These are phyloP conservation scores for Fukomys damarensis DNA, from an alignment of 2,113 vertebrate genomes.

Conservation along the genomic window DNA sequence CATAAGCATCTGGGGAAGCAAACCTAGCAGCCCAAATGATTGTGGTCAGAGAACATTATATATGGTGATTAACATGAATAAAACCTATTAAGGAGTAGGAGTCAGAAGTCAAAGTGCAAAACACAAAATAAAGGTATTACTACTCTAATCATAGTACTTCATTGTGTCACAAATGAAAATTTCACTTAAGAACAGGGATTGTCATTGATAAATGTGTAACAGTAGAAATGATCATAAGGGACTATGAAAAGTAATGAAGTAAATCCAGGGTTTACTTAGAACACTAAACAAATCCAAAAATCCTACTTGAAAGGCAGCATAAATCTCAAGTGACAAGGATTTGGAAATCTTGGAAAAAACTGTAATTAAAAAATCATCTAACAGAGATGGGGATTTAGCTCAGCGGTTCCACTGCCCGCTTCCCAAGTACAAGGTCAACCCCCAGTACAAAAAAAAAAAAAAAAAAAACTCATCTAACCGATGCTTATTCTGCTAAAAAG, in stretches of 20 bases:
- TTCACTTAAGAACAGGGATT: slow-evolving; percentile 55
- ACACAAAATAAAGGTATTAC: not conserved
- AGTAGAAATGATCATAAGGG: slow-evolving; percentile 55
- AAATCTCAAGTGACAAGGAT: slow-evolving; percentile 53
- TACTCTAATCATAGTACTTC: not conserved
- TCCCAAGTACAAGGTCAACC: too few species aligned
- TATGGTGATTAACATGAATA: not conserved
- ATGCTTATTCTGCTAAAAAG: slow-evolving; percentile 67
- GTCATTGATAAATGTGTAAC: slow-evolving; percentile 55
- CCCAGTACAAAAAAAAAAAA: too few species aligned
- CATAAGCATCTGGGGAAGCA: not conserved
- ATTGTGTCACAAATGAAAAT: slow-evolving; percentile 9
- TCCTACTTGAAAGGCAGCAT: slow-evolving; percentile 36
- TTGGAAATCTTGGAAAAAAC: slow-evolving; percentile 33
- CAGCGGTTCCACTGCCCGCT: too few species aligned
- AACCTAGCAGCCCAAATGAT: not conserved
- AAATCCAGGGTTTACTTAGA: slow-evolving; percentile 59
- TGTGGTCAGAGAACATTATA: not conserved
- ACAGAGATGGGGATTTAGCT: too few species aligned
- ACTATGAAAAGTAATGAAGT: slow-evolving; percentile 53
- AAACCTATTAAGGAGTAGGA: not conserved
- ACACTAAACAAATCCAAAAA: slow-evolving; percentile 68
- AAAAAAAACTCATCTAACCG: slow-evolving; percentile 13
- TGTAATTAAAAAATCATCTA: slow-evolving; percentile 42
- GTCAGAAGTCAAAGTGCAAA: not conserved